Percentiles rank a stretch among this genome's conserved stretches.
These are phyloP conservation scores for Bradysia coprophila DNA, from an alignment of 1,140 invertebrate species.

Conservation along the genomic window DNA sequence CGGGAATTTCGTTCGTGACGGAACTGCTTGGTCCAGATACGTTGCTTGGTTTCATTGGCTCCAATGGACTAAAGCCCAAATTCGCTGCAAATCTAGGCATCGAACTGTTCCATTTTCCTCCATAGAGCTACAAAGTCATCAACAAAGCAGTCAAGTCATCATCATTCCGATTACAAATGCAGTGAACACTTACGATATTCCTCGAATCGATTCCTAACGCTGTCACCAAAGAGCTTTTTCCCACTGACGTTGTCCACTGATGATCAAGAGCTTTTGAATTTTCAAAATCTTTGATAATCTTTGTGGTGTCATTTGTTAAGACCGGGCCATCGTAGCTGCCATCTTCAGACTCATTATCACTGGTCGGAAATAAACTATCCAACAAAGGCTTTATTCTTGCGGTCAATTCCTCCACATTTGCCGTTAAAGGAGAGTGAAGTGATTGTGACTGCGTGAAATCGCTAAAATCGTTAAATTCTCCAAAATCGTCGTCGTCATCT, in stretches of 20 bases:
- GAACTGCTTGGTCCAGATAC: constrained; percentile 14
- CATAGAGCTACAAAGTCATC: constrained; percentile 41
- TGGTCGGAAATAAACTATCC: constrained; percentile 15
- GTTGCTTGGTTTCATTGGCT: constrained; percentile 42
- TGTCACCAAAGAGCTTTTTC: constrained; percentile 29
- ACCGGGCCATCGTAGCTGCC: constrained; percentile 7
- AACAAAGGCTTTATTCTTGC: constrained; percentile 28
- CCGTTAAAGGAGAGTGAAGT: constrained; percentile 22
- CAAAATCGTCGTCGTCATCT: constrained; percentile 29
- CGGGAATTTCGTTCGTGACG: constrained; percentile 28
- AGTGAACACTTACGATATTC: constrained; percentile 51
- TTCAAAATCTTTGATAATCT: constrained; percentile 15
- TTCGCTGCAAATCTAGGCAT: constrained; percentile 65
- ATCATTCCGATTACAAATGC: not conserved
- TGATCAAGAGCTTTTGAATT: constrained; percentile 19
- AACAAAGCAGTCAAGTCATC: constrained; percentile 1
- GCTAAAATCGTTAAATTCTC: constrained; percentile 36
- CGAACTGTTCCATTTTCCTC: constrained; percentile 52
- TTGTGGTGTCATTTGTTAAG: constrained; percentile 9
- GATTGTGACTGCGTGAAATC: constrained; percentile 29
- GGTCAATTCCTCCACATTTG: constrained; percentile 28
- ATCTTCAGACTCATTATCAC: constrained; percentile 5
- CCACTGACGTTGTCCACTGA: constrained; percentile 23
- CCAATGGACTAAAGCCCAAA: constrained; percentile 48
- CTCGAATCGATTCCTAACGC: constrained; percentile 61